Evolutionary conservation across 1,140 invertebrate species (phyloP), one percentile per base, ranked within the genome.

Genomic region (Anagrus nilaparvatae): DNA sequence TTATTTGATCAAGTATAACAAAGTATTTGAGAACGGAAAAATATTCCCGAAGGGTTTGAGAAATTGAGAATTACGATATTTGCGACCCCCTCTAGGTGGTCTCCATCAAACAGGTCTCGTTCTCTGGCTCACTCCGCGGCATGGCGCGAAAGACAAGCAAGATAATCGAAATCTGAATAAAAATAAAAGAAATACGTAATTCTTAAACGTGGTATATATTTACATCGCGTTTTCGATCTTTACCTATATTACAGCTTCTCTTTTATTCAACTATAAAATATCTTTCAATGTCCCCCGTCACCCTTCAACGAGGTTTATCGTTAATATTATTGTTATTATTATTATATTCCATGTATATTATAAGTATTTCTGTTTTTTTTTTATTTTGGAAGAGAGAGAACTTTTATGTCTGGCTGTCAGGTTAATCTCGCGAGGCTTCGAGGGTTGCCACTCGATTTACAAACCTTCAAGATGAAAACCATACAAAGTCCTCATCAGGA

Each of bases 141-240:
- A n/a, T n/a, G n/a, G n/a, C n/a, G n/a, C 49, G 43, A 38, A 47
- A 51, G 52, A 54, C 55, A 41, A 47, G 43, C 50, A 52, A 54
- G 57, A 60, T 62, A 60, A 62, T 60, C 57, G 53, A 62, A 60
- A 49, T 54, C 52, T 55, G 54, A 59, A 62, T 58, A 59, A 61
- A 58, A 58, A 59, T 58, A 56, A 58, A 51, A n/a, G n/a, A n/a
- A n/a, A n/a, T n/a, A n/a, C n/a, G n/a, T n/a, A n/a, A n/a, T n/a
- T n/a, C n/a, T n/a, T n/a, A n/a, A n/a, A n/a, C n/a, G n/a, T n/a
- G n/a, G n/a, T n/a, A n/a, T n/a, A n/a, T n/a, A n/a, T n/a, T n/a
- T n/a, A n/a, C n/a, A n/a, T n/a, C 45, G 52, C 10, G 14, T 30
- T 4, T 30, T 3, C 29, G 16, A 23, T 21, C 29, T 43, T 28